These are phyloP conservation scores for Cyprinodon brontotheroides DNA, from an alignment of 2,113 vertebrate genomes.

Conservation along the genomic window DNA sequence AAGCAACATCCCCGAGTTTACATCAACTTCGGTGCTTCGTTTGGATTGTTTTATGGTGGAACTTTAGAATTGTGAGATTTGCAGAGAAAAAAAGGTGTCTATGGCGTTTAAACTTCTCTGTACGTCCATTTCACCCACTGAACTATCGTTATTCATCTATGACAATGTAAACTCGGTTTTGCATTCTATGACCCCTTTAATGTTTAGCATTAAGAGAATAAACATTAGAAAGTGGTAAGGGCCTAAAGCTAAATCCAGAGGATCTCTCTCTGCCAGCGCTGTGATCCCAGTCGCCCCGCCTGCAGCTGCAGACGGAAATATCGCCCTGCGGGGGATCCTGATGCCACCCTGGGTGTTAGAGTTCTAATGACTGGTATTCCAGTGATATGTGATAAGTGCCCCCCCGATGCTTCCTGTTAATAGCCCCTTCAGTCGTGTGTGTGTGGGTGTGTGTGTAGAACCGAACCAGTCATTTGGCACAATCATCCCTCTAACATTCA, in stretches of 20 bases:
- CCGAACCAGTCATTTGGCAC: constrained; percentile 16
- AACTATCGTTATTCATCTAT: too few relatives aligned
- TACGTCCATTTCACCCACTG: too few relatives aligned
- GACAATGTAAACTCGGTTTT: too few relatives aligned
- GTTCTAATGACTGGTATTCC: constrained; percentile 68
- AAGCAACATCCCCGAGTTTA: too few relatives aligned
- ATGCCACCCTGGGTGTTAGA: constrained; percentile 35
- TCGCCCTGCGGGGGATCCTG: constrained; percentile 43
- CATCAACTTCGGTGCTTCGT: too few relatives aligned
- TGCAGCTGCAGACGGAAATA: constrained; percentile 40
- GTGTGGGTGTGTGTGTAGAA: constrained; percentile 12
- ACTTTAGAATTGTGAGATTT: too few relatives aligned
- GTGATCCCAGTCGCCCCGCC: constrained; percentile 1
- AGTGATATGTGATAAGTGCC: constrained; percentile 62
- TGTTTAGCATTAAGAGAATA: not conserved
- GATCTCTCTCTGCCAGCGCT: not conserved
- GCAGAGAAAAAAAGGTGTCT: too few relatives aligned
- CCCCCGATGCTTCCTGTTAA: constrained; percentile 48
- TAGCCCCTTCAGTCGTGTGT: constrained; percentile 53
- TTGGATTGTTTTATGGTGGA: too few relatives aligned
- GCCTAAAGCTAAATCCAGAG: not conserved
- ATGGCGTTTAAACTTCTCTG: too few relatives aligned
- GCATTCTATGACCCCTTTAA: too few relatives aligned
- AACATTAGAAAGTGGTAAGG: not conserved
- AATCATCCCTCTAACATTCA: constrained; percentile 17